phyloP scores from a whole-genome alignment of 37 sponge, comb jelly and placozoan genomes.

The Bolinopsis microptera region DNA sequence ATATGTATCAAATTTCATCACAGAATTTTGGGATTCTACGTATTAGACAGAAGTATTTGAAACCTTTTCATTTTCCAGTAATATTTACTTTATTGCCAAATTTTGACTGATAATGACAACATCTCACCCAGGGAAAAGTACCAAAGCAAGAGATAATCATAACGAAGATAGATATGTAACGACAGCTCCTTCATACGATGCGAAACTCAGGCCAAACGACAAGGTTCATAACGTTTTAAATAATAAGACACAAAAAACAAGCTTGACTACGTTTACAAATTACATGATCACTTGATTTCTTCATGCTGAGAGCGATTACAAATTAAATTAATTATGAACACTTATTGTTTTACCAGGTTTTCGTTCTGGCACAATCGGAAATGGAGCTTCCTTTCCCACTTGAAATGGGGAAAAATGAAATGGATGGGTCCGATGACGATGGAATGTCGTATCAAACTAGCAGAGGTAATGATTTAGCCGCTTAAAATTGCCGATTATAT shows the following conservation, averaged over 20 bases:
- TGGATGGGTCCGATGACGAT: slow-evolving; percentile 9
- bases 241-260: no score
- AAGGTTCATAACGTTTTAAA: slow-evolving; percentile 10
- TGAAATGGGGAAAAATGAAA: slow-evolving; percentile 1
- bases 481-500: neutral
- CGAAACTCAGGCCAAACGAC: slow-evolving; percentile 40
- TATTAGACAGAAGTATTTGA: no score
- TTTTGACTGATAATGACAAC: neutral
- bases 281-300: no score
- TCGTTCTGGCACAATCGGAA: slow-evolving; percentile 31
- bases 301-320: no score
- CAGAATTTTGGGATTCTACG: neutral
- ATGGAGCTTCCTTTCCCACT: slow-evolving; percentile 38
- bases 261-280: no score
- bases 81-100: neutral
- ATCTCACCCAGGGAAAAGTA: neutral
- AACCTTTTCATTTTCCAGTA: no score
- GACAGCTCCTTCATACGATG: slow-evolving; percentile 32
- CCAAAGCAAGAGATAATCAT: neutral
- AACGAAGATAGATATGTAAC: slow-evolving; percentile 32
- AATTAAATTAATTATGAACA: no score
- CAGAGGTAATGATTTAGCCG: slow-evolving; percentile 10
- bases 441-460: slow-evolving; percentile 12
- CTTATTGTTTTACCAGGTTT: no score
- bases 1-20: neutral